A percentile compares a stretch with the other conserved stretches of the same genome.
Evolutionary conservation across 2,113 vertebrate genomes (phyloP).

Genomic region (Oreochromis spilurus): DNA sequence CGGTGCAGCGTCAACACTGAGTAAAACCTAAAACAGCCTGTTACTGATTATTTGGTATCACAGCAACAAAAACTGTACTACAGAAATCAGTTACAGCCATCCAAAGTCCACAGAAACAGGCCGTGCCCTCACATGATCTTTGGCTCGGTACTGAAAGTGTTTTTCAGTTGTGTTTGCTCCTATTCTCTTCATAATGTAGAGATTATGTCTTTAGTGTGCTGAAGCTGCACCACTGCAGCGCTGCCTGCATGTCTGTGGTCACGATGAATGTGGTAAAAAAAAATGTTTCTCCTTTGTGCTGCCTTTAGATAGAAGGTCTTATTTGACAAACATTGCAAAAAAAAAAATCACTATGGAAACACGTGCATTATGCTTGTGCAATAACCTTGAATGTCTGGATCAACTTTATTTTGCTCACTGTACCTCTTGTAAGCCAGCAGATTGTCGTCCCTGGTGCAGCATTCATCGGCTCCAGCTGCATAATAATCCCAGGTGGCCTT

Average conservation of each 20-base stretch:
- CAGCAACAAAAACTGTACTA: not conserved
- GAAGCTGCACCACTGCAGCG: not conserved
- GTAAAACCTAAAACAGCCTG: not conserved
- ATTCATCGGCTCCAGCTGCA: slow-evolving; percentile 85
- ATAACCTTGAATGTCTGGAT: not conserved
- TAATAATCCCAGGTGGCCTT: slow-evolving; percentile 89
- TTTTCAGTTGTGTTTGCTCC: not conserved
- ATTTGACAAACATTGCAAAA: not conserved
- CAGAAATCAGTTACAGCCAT: not conserved
- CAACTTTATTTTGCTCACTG: not conserved
- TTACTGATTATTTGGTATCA: not conserved
- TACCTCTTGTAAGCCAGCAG: slow-evolving; percentile 86
- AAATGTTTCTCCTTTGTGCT: not conserved
- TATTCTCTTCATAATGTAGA: not conserved
- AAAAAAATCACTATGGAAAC: not conserved
- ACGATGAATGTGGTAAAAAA: not conserved
- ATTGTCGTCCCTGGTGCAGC: slow-evolving; percentile 84
- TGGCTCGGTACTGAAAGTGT: not conserved
- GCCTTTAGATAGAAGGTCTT: not conserved
- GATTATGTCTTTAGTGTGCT: not conserved
- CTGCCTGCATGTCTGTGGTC: not conserved
- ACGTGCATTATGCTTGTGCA: not conserved
- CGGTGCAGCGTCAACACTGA: not conserved
- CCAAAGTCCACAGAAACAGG: not conserved
- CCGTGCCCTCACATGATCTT: not conserved